Evolutionary conservation across 2,888 invertebrate species (phyloP).

Genomic region (Drosophila kambysellisi): DNA sequence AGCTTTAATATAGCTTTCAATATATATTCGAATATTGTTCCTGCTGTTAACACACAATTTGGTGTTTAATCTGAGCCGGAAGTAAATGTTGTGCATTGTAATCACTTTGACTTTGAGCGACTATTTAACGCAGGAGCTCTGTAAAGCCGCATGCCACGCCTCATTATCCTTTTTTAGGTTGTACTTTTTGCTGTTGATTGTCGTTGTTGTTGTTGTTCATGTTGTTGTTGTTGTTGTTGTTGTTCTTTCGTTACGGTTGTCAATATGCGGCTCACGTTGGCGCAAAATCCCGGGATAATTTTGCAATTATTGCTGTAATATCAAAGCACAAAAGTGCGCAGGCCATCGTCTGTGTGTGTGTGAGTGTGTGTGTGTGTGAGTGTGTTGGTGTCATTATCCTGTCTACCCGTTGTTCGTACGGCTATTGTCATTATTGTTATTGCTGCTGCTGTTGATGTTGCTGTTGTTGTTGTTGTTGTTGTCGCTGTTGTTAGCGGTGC

Average conservation of each 20-base stretch:
- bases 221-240: constrained; percentile 15
- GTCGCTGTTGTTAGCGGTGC: constrained; percentile 24
- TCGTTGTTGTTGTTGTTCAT: constrained; percentile 10
- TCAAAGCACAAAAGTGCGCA: constrained; percentile 55
- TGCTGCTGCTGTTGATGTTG: background rate
- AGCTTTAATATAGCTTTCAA: background rate
- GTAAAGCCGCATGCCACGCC: background rate
- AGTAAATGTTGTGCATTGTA: constrained; percentile 14
- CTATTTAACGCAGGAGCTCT: background rate
- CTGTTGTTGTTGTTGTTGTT: constrained; percentile 22
- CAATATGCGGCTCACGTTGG: constrained; percentile 67
- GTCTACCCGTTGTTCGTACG: constrained; percentile 28
- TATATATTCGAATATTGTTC: background rate
- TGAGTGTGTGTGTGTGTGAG: constrained; percentile 1
- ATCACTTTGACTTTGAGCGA: constrained; percentile 15
- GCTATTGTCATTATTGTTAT: constrained; percentile 46
- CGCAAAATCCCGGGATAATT: constrained; percentile 75
- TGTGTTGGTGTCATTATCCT: constrained; percentile 44
- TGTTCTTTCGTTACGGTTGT: constrained; percentile 34
- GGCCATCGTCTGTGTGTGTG: background rate
- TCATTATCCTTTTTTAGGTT: constrained; percentile 8
- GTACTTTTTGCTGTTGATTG: constrained; percentile 7
- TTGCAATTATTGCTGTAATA: constrained; percentile 78
- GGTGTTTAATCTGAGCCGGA: constrained; percentile 18
- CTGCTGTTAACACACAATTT: constrained; percentile 25